Conservation (phyloP, 1,140 invertebrate genomes). For the Hydropsyche tenuis region DNA sequence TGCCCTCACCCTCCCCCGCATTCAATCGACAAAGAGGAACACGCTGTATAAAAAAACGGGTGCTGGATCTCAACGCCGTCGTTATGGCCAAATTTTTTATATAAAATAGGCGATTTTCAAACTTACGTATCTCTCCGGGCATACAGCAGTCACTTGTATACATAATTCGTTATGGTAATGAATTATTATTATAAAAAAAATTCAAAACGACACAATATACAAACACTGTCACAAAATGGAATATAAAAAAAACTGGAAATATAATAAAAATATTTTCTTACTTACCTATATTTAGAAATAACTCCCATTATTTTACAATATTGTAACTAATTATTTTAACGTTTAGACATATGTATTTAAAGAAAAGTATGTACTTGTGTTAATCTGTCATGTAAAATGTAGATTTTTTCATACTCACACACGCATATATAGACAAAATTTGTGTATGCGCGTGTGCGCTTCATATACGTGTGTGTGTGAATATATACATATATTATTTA, state of each 20-base stretch:
- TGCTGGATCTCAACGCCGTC: no score
- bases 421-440: background rate
- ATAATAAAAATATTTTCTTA: slow-evolving; percentile 27
- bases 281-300: slow-evolving; percentile 15
- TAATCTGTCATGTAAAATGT: slow-evolving; percentile 54
- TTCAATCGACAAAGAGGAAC: no score
- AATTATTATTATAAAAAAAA: no score
- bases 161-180: no score
- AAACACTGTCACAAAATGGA: no score
- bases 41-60: no score
- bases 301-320: slow-evolving; percentile 14
- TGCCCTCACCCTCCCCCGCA: no score
- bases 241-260: background rate
- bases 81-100: no score
- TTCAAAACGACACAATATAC: no score
- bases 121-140: no score
- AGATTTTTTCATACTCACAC: slow-evolving; percentile 55
- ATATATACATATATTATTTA: slow-evolving; percentile 10
- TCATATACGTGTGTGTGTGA: background rate
- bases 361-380: slow-evolving; percentile 47
- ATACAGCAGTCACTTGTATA: no score
- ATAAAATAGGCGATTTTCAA: no score
- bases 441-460: background rate
- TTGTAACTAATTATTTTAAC: slow-evolving; percentile 23
- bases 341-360: slow-evolving; percentile 16